Percentiles rank a stretch among this genome's conserved stretches.
phyloP scores from a whole-genome alignment of 2,113 vertebrate species.

The Potamarius usumacintae region DNA sequence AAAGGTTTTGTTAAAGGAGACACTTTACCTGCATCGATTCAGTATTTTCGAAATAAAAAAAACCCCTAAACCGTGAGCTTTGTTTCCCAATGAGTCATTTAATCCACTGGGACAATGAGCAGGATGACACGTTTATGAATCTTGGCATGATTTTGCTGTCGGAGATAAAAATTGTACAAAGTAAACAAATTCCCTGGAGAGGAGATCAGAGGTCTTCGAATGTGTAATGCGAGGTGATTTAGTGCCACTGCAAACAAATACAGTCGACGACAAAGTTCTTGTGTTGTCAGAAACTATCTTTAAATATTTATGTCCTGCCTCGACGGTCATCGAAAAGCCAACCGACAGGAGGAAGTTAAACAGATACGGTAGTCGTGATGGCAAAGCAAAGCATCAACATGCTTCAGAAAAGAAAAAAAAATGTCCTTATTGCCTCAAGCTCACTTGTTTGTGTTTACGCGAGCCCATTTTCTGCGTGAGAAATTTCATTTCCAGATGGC shows the following conservation, averaged over 20 bases:
- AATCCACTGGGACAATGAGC: background rate
- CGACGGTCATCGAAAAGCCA: background rate
- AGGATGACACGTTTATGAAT: background rate
- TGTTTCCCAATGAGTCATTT: background rate
- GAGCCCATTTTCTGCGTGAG: no score
- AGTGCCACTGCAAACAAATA: background rate
- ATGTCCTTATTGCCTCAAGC: background rate
- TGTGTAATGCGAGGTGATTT: background rate
- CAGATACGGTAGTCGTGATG: background rate
- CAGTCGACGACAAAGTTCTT: background rate
- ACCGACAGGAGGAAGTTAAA: background rate
- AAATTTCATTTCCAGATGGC: no score
- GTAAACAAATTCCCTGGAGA: background rate
- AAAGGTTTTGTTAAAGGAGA: background rate
- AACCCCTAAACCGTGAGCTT: background rate
- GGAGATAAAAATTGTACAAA: background rate
- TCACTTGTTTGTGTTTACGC: background rate
- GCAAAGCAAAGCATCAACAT: background rate
- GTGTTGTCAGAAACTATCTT: background rate
- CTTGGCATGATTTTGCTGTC: background rate
- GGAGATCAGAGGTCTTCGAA: background rate
- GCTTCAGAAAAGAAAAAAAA: background rate
- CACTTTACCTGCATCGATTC: background rate
- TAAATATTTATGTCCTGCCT: background rate
- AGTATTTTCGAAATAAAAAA: background rate